Conservation (phyloP, 2,113 vertebrate species). For the Cebidichthys violaceus region DNA sequence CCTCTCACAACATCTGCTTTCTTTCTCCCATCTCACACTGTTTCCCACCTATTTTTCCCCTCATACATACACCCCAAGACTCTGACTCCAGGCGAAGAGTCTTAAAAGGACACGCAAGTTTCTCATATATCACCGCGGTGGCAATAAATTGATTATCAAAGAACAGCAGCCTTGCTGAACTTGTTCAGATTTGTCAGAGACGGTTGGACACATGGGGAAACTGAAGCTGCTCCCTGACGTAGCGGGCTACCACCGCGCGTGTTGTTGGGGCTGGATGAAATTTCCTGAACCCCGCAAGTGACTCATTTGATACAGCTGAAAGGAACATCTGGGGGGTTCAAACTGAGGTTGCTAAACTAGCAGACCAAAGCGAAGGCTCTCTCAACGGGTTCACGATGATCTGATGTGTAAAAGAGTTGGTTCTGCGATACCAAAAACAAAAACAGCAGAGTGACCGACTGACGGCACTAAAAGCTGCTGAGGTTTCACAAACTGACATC, state of each 20-base stretch:
- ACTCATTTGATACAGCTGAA: conserved; percentile 43
- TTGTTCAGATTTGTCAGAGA: conserved; percentile 19
- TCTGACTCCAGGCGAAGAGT: neutral
- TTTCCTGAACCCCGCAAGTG: conserved; percentile 38
- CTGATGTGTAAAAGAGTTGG: conserved; percentile 10
- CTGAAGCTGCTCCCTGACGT: conserved; percentile 40
- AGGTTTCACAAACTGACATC: conserved; percentile 42
- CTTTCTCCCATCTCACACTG: conserved; percentile 44
- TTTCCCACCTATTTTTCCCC: conserved; percentile 34
- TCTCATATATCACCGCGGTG: neutral
- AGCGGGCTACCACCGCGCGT: conserved; percentile 12
- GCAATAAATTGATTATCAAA: conserved; percentile 17
- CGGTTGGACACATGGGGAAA: conserved; percentile 25
- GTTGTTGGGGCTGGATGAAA: conserved; percentile 41
- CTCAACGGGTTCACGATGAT: conserved; percentile 6
- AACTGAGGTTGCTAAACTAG: conserved; percentile 25
- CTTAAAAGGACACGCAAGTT: neutral
- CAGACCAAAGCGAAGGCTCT: neutral
- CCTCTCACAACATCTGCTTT: conserved; percentile 73
- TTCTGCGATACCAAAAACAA: neutral
- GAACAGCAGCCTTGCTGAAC: conserved; percentile 2
- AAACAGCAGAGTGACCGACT: conserved; percentile 8
- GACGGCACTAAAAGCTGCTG: conserved; percentile 19
- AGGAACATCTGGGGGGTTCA: conserved; percentile 68
- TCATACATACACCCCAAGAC: neutral